Conservation (phyloP, 2,797 vertebrate species). For the Urosaurus nigricauda region DNA sequence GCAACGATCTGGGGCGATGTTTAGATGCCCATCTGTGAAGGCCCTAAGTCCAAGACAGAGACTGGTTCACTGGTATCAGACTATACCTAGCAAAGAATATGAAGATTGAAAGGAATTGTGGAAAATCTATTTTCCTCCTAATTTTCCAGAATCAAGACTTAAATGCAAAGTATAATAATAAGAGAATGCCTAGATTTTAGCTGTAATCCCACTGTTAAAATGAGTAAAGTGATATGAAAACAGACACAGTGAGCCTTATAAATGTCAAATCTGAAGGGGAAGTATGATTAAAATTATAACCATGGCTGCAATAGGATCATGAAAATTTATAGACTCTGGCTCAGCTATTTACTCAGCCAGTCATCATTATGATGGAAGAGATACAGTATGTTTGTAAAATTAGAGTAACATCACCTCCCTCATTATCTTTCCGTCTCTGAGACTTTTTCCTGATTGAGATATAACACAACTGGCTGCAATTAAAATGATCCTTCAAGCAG, state of each 20-base stretch:
- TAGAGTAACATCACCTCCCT: neutral
- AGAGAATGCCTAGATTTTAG: slow-evolving; percentile 23
- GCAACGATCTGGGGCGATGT: no score
- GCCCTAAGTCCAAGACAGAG: no score
- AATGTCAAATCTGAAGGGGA: slow-evolving; percentile 47
- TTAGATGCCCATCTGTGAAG: no score
- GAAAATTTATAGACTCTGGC: slow-evolving; percentile 51
- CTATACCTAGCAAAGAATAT: no score
- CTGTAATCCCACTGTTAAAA: slow-evolving; percentile 32
- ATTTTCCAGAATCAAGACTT: neutral
- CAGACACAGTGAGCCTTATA: neutral
- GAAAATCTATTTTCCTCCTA: neutral
- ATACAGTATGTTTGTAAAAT: neutral
- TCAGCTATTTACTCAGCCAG: neutral
- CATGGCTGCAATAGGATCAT: accelerated
- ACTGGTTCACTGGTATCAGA: no score
- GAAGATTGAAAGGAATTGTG: neutral
- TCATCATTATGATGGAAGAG: slow-evolving; percentile 39
- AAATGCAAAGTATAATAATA: slow-evolving; percentile 25
- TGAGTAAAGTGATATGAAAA: slow-evolving; percentile 34
- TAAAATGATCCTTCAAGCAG: neutral
- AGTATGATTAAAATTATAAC: slow-evolving; percentile 30
- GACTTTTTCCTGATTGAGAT: neutral
- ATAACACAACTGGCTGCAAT: neutral
- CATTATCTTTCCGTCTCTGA: neutral